Evolutionary conservation across 2,888 invertebrate genomes (phyloP).

Genomic region (Agrotis segetum): DNA sequence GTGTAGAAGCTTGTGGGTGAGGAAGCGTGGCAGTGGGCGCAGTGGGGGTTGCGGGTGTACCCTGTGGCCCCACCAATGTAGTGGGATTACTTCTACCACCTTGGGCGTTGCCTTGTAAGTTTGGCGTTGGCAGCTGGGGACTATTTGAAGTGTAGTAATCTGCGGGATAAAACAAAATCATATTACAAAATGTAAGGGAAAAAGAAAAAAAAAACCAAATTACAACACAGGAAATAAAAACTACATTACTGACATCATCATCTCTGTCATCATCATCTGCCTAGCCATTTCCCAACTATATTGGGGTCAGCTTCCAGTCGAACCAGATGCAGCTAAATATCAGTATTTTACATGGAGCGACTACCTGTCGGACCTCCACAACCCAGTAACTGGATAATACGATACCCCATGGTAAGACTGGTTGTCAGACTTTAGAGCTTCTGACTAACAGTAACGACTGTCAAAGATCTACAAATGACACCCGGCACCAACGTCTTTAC

Average conservation of each 20-base stretch:
- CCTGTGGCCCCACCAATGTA: slow-evolving; percentile 79
- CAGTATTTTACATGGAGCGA: too few species aligned
- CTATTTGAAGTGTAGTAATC: slow-evolving; percentile 82
- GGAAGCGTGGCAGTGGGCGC: slow-evolving; percentile 79
- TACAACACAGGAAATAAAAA: background rate
- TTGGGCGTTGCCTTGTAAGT: slow-evolving; percentile 77
- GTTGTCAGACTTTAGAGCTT: too few species aligned
- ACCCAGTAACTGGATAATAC: too few species aligned
- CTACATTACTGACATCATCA: slow-evolving; percentile 11
- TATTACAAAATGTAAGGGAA: slow-evolving; percentile 9
- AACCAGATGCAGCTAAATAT: too few species aligned
- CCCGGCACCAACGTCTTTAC: too few species aligned
- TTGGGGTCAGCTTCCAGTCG: too few species aligned
- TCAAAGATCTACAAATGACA: too few species aligned
- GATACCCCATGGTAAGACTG: too few species aligned
- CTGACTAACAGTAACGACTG: too few species aligned
- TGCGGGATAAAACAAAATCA: slow-evolving; percentile 61
- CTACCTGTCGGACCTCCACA: too few species aligned
- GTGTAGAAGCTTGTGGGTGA: slow-evolving; percentile 79
- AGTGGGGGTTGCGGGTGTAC: slow-evolving; percentile 75
- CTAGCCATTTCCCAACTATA: too few species aligned
- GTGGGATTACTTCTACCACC: slow-evolving; percentile 76
- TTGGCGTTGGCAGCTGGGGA: slow-evolving; percentile 84
- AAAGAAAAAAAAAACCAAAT: background rate
- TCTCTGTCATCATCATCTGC: too few species aligned